These are phyloP conservation scores for Zaprionus gabonicus DNA, from an alignment of 1,140 invertebrate genomes.

Conservation along the genomic window DNA sequence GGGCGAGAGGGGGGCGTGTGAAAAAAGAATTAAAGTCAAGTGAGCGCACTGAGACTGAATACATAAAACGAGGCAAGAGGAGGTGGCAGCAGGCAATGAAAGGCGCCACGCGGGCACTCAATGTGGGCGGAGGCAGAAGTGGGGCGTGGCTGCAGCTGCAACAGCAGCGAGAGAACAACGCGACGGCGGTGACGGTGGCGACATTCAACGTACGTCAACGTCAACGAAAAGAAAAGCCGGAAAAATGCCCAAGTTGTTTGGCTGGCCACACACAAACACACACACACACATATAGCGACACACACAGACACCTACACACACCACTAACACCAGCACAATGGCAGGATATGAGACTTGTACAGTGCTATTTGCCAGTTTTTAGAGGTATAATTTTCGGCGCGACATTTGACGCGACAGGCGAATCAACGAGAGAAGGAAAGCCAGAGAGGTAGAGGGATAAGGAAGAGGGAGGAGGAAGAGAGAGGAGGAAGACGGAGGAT, in stretches of 20 bases:
- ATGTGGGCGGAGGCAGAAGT: slow-evolving; percentile 11
- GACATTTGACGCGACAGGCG: slow-evolving; percentile 76
- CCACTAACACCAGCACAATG: not conserved
- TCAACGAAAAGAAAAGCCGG: slow-evolving; percentile 77
- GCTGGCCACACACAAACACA: slow-evolving; percentile 56
- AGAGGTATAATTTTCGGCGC: slow-evolving; percentile 81
- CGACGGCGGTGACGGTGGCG: slow-evolving; percentile 17
- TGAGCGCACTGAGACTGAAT: slow-evolving; percentile 83
- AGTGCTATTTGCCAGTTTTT: slow-evolving; percentile 67
- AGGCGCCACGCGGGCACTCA: not conserved
- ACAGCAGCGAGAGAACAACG: slow-evolving; percentile 22
- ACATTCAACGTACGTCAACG: slow-evolving; percentile 56
- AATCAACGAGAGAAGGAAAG: not conserved
- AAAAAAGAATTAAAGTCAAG: slow-evolving; percentile 83
- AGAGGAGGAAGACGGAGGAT: not conserved
- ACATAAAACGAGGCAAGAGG: slow-evolving; percentile 61
- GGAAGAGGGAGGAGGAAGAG: not conserved
- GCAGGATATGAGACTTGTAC: slow-evolving; percentile 46
- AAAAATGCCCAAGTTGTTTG: slow-evolving; percentile 78
- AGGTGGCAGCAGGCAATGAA: no score
- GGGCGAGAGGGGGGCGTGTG: slow-evolving; percentile 58
- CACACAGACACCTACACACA: slow-evolving; percentile 30
- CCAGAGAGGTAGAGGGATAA: not conserved
- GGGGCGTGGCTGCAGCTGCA: slow-evolving; percentile 55
- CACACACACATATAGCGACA: slow-evolving; percentile 19